Evolutionary conservation across 2,113 vertebrate genomes (phyloP), one percentile per base, ranked within the genome.

Genomic region (Atrichornis clamosus): DNA sequence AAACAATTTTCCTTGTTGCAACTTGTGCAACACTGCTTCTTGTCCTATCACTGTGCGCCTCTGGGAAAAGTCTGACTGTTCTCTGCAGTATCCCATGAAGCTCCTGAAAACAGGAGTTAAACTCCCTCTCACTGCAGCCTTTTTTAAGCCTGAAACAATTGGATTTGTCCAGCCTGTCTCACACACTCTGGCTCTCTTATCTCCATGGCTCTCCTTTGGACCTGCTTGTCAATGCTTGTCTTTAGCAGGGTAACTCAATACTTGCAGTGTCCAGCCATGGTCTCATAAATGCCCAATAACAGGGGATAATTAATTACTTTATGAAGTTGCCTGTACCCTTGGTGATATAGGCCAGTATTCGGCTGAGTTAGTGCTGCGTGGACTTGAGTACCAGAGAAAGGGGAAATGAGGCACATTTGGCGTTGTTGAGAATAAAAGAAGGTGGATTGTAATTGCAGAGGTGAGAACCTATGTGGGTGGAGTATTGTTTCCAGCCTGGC

Each of bases 31-130:
- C 14, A 5, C 60, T 46, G 30, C 24, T 39, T 41, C 41, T 24
- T 44, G 15, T 30, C 27, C 50, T 12, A 0, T 23, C 0, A 0
- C 41, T 79, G 27, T 21, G n/a, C 16, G 15, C 10, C 18, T 76
- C 68, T 83, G 42, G 24, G 47, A 26, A n/a, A 79, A 68, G 44
- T 16, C 21, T 62, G 60, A 3, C 70, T 64, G 8, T 28, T 81
- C 42, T 53, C 56, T 75, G 20, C 15, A 3, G 13, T 35, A 39
- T n/a, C 41, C 62, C 41, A 33, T 2, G 7, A 59, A 68, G 32
- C 4, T 5, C 19, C 23, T 47, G 60, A 12, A 46, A 75, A 33
- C 10, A 69, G 44, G 37, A 56, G 15, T 20, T 33, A 8, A 53
- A 32, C 3, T 69, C 23, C n/a, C 11, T n/a, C 27, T 63, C 28